Evolutionary conservation across 2,888 invertebrate species (phyloP).

Genomic region (Zygaena filipendulae): DNA sequence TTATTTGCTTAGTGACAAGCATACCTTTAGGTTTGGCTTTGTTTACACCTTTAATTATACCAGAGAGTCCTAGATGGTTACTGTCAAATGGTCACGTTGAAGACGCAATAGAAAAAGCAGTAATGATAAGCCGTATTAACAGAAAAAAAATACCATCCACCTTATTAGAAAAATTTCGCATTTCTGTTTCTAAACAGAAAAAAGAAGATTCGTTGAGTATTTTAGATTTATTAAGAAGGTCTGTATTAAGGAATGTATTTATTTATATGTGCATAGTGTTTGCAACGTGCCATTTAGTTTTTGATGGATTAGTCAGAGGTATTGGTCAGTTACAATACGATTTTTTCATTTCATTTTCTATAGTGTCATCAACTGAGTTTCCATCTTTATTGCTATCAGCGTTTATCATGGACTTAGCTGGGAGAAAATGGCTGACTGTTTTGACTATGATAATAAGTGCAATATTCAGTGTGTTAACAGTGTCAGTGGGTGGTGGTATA

Average conservation of each 20-base stretch:
- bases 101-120: conserved; percentile 12
- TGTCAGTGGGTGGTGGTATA: conserved; percentile 12
- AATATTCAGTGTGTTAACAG: conserved; percentile 13
- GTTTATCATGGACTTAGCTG: conserved; percentile 13
- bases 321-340: conserved; percentile 12
- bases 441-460: conserved; percentile 5
- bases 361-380: conserved; percentile 15
- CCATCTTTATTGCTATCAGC: conserved; percentile 13
- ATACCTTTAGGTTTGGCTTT: neutral
- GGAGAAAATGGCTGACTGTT: conserved; percentile 14
- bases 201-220: conserved; percentile 6
- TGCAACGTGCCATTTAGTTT: conserved; percentile 13
- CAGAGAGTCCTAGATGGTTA: conserved; percentile 17
- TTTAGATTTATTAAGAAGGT: conserved; percentile 11
- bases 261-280: conserved; percentile 11
- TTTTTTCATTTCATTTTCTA: conserved; percentile 15
- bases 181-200: conserved; percentile 3
- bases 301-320: conserved; percentile 15
- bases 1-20: conserved; percentile 12
- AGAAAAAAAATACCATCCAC: conserved; percentile 11
- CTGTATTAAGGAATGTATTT: conserved; percentile 11
- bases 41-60: conserved; percentile 13
- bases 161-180: conserved; percentile 11
- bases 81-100: conserved; percentile 3
- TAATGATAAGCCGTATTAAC: conserved; percentile 12